These are phyloP conservation scores for Carterocephalus palaemon DNA, from an alignment of 2,888 invertebrate species.

Conservation along the genomic window DNA sequence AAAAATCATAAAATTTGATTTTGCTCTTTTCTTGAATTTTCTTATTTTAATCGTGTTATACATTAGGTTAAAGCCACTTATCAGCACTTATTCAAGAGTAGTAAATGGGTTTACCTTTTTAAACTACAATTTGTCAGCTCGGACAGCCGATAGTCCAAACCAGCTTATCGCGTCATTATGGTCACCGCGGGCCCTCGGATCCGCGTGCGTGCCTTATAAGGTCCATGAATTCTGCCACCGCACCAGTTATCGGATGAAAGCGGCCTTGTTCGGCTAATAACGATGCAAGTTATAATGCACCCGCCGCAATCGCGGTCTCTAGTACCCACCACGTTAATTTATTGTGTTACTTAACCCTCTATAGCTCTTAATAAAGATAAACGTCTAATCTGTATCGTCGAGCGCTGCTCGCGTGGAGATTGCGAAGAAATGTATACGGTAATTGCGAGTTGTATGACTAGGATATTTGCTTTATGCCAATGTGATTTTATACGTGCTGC, in stretches of 20 bases:
- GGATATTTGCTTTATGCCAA: constrained; percentile 17
- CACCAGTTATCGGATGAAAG: constrained; percentile 63
- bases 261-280: constrained; percentile 55
- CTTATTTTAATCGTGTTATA: too few species aligned
- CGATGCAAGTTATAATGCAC: constrained; percentile 39
- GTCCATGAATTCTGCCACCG: constrained; percentile 58
- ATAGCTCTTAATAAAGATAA: constrained; percentile 40
- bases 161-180: constrained; percentile 32
- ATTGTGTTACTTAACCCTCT: constrained; percentile 39
- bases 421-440: constrained; percentile 12
- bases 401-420: constrained; percentile 26
- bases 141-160: constrained; percentile 27
- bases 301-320: constrained; percentile 32
- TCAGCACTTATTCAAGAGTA: too few species aligned
- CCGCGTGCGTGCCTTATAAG: constrained; percentile 56
- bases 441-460: constrained; percentile 28
- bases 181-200: constrained; percentile 44
- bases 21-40: too few species aligned
- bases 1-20: too few species aligned
- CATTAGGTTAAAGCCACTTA: too few species aligned
- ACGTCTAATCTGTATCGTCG: constrained; percentile 38
- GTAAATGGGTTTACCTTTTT: too few species aligned
- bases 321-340: constrained; percentile 37
- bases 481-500: neutral
- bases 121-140: constrained; percentile 27